Evolutionary conservation across 2,888 invertebrate species (phyloP).

Genomic region (Callyntrura guangdongensis): DNA sequence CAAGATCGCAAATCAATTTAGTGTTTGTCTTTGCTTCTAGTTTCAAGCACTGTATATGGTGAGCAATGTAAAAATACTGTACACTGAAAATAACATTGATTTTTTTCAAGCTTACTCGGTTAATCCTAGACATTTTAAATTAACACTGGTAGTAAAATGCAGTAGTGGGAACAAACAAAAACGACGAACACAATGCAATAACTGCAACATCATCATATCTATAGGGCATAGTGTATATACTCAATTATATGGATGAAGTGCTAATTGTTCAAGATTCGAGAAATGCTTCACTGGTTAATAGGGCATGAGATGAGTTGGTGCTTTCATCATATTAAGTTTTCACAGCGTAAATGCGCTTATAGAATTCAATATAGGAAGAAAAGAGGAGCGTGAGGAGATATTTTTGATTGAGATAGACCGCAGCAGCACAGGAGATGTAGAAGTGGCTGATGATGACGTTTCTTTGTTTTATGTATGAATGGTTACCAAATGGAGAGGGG

Average conservation of each 20-base stretch:
- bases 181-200: neutral
- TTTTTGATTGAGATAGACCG: too few relatives aligned
- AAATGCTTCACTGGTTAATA: slow-evolving; percentile 65
- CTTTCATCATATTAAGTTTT: neutral
- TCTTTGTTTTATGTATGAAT: too few relatives aligned
- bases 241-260: slow-evolving; percentile 50
- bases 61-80: neutral
- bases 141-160: neutral
- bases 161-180: neutral
- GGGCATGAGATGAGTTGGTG: slow-evolving; percentile 66
- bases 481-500: too few relatives aligned
- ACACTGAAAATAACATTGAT: neutral
- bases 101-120: neutral
- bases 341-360: too few relatives aligned
- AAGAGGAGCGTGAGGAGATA: too few relatives aligned
- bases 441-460: too few relatives aligned
- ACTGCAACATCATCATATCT: slow-evolving; percentile 5
- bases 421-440: too few relatives aligned
- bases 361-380: too few relatives aligned
- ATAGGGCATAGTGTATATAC: neutral
- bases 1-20: too few relatives aligned
- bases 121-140: neutral
- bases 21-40: too few relatives aligned
- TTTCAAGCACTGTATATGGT: too few relatives aligned
- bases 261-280: slow-evolving; percentile 62